Base-by-base conservation (phyloP, 2,113 vertebrate genomes). In the Acinonyx jubatus region DNA sequence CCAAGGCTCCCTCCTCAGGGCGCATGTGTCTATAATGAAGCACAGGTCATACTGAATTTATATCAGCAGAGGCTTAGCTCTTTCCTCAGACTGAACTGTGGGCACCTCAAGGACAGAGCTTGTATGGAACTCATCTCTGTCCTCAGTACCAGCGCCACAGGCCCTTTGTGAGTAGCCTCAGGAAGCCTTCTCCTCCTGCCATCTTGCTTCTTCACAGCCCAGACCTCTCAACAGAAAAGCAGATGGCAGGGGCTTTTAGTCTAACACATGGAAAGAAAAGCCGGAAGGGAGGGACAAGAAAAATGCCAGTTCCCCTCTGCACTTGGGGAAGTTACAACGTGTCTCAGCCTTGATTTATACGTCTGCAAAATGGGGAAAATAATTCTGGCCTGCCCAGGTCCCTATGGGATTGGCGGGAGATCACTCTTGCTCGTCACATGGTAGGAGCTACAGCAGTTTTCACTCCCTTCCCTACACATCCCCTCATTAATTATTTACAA, bases 401-500 rank as follows among this genome's bases (percentile, higher is more conserved):
- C 33, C 10, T 5, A 7, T 15, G 25, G 86, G 87, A 16, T 31
- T 71, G 85, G 25, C 65, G 1, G 15, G 65, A 19, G 50, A 38
- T 9, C 0, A 8, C 71, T 19, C 81, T 4, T 45, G 48, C 29
- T n/a, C 19, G 33, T 38, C 18, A 68, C 61, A 69, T 25, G 23
- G 61, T 8, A 45, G 81, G 50, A 29, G 61, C 68, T 48, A 41
- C 7, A 31, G 19, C 3, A 1, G 27, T 25, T 48, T 63, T 85
- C 6, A 12, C n/a, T 71, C 78, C 91, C 80, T 73, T 52, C 93
- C 71, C 38, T 25, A 29, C 1, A 33, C 1, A 10, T 3, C 23
- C 48, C 82, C 69, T 73, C 5, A 9, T 93, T 65, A 89, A 94
- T 87, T 81, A 92, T 94, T 96, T 80, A 90, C 2, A 7, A 86